Base-by-base conservation (phyloP, 2,797 vertebrate genomes). In the Micromesistius poutassou region DNA sequence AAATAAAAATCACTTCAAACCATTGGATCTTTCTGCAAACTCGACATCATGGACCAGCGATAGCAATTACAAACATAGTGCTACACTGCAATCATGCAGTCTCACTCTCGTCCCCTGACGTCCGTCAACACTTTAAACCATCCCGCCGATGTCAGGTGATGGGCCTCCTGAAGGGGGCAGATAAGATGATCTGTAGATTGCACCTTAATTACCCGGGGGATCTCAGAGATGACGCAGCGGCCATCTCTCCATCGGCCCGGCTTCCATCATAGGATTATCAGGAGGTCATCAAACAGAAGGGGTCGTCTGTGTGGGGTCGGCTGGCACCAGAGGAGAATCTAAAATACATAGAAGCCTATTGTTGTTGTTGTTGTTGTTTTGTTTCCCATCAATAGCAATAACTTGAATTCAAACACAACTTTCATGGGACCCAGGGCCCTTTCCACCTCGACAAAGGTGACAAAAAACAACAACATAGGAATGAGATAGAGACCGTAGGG, bases 171-270 rank as follows among this genome's bases (percentile, higher is more conserved):
- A 79, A 79, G 84, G 74, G 75, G 36, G 50, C 73, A 87, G 89
- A 91, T 93, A 91, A 87, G 90, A 90, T 91, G 89, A 90, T 91
- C 90, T 83, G 70, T 38, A 80, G 84, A 93, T 92, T 87, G 82
- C 78, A 50, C 71, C 74, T 81, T 92, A 92, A 92, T 94, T 92
- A 92, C 78, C 70, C 87, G 84, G 82, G 19, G 89, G 88, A 91
- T 86, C 87, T 90, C 70, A 25, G 86, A 90, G 88, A 91, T 91
- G 85, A 85, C 79, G 79, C 79, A 80, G 80, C 89, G 82, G 89
- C 85, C 87, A 88, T 91, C 86, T 90, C 80, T 85, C 86, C 80
- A 91, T 91, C 86, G 81, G 77, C 81, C 88, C 85, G 87, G 79
- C 75, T 84, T 86, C 68, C 89, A 90, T 92, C 88, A 80, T 76